These are phyloP conservation scores for Achroia grisella DNA, from an alignment of 1,140 invertebrate genomes.

Conservation along the genomic window DNA sequence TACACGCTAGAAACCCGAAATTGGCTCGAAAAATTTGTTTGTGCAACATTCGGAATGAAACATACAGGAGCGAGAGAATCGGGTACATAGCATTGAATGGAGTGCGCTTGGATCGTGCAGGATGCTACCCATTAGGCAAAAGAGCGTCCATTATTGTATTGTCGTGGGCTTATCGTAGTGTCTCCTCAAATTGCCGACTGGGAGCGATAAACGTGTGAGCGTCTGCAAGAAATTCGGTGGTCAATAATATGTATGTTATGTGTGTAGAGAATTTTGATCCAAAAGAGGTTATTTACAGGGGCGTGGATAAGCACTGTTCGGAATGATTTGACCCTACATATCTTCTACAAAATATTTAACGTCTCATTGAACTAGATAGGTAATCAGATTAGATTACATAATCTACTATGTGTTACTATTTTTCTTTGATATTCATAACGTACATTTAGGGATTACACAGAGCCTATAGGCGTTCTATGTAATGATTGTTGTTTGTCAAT, in stretches of 20 bases:
- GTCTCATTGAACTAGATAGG: no score
- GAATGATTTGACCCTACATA: no score
- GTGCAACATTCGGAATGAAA: slow-evolving; percentile 20
- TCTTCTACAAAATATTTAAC: no score
- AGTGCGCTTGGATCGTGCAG: slow-evolving; percentile 47
- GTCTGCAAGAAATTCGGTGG: slow-evolving; percentile 10
- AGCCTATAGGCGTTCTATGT: no score
- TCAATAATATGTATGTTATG: not conserved
- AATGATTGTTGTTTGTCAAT: not conserved
- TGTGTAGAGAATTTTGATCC: not conserved
- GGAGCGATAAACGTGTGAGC: slow-evolving; percentile 35
- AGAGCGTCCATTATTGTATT: slow-evolving; percentile 67
- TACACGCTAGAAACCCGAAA: slow-evolving; percentile 30
- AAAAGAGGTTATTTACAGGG: no score
- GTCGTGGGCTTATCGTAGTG: slow-evolving; percentile 64
- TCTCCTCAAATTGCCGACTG: slow-evolving; percentile 43
- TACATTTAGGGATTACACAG: no score
- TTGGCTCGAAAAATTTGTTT: slow-evolving; percentile 28
- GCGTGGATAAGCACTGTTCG: no score
- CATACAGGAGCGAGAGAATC: slow-evolving; percentile 42
- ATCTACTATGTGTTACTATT: no score
- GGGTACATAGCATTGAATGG: slow-evolving; percentile 61
- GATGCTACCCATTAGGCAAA: slow-evolving; percentile 63
- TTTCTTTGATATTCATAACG: no score
- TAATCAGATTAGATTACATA: no score